A percentile compares a stretch with the other conserved stretches of the same genome.
phyloP scores from a whole-genome alignment of 2,113 vertebrate genomes.

The Arvicanthis niloticus region DNA sequence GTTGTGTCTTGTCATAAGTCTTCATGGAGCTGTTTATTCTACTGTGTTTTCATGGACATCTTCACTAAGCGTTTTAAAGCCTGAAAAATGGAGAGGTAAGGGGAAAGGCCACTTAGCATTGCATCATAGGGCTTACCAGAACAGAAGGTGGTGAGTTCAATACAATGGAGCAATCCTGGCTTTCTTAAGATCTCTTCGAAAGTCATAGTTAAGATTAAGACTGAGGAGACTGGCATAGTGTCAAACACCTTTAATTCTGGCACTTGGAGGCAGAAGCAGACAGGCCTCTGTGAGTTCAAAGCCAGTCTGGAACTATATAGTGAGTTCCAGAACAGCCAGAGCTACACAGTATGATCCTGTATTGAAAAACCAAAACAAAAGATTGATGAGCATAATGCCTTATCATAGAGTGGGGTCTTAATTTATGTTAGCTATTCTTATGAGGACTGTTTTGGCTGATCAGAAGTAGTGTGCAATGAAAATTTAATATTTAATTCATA shows the following conservation, averaged over 20 bases:
- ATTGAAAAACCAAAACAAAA: background rate
- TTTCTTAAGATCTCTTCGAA: background rate
- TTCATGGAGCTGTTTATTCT: background rate
- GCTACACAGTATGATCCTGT: background rate
- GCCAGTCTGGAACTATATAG: background rate
- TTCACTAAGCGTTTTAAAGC: constrained; percentile 5
- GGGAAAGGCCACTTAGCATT: background rate
- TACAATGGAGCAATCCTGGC: background rate
- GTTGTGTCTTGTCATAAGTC: background rate
- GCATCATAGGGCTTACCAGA: background rate
- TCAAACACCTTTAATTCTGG: background rate
- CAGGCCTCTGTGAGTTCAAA: background rate
- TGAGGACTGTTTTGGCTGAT: background rate
- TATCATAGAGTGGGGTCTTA: background rate
- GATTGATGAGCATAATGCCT: background rate
- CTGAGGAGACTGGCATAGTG: background rate
- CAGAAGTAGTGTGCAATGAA: background rate
- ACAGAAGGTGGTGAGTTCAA: background rate
- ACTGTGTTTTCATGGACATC: background rate
- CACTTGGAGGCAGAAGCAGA: background rate
- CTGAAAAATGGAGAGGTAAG: background rate
- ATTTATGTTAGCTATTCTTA: background rate
- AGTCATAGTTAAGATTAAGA: background rate
- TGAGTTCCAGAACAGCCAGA: background rate
- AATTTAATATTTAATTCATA: background rate